These are phyloP conservation scores for Caenorhabditis becei DNA, from an alignment of 2,888 invertebrate species.

Conservation along the genomic window DNA sequence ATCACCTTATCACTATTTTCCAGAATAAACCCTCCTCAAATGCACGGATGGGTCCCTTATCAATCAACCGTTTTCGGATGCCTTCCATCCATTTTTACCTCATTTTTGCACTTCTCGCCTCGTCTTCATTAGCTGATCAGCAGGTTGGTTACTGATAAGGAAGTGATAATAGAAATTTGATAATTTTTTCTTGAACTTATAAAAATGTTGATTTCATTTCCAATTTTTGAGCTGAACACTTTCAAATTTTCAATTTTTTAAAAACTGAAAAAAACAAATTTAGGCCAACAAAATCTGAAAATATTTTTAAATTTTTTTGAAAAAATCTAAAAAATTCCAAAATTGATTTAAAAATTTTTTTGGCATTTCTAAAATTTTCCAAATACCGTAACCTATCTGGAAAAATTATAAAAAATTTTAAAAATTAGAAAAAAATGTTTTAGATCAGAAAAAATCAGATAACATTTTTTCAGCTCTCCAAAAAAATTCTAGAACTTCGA, in stretches of 20 bases:
- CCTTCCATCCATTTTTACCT: conserved; percentile 10
- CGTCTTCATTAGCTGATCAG: conserved; percentile 38
- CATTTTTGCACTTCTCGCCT: conserved; percentile 13
- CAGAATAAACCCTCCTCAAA: background rate
- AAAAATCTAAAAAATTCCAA: too few relatives aligned
- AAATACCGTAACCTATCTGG: background rate
- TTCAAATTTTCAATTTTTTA: background rate
- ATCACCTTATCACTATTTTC: background rate
- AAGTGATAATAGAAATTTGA: too few relatives aligned
- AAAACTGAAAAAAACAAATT: background rate
- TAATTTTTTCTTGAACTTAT: too few relatives aligned
- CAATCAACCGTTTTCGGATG: conserved; percentile 2
- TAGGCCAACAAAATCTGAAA: background rate
- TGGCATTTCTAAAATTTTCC: background rate
- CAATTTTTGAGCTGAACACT: too few relatives aligned
- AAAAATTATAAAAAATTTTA: conserved; percentile 5
- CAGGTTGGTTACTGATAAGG: conserved; percentile 12
- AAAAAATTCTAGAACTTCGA: background rate
- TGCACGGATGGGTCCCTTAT: conserved; percentile 5
- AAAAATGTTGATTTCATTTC: too few relatives aligned
- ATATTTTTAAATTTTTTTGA: background rate
- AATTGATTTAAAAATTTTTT: too few relatives aligned
- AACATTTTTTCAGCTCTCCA: background rate
- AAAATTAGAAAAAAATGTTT: too few relatives aligned
- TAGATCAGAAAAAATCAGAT: background rate